Conservation (phyloP, 2,797 vertebrate genomes). For the Eulemur rubriventer region DNA sequence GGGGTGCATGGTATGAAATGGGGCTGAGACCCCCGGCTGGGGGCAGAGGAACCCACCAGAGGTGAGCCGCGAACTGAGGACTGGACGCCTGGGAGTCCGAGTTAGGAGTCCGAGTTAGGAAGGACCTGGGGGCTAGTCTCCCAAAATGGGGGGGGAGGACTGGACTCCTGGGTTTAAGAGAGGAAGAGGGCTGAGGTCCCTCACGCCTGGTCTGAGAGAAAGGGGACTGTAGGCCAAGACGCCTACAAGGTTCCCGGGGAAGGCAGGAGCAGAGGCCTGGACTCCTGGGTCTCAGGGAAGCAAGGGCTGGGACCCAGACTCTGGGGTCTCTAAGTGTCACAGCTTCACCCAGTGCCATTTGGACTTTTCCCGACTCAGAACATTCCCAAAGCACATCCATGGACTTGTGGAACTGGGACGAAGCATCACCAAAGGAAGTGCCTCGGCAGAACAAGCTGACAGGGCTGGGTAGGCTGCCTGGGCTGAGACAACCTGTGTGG, state of each 20-base stretch:
- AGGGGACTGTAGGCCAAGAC: background rate
- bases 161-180: background rate
- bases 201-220: slow-evolving; percentile 85
- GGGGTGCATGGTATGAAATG: slow-evolving; percentile 80
- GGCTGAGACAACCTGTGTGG: background rate
- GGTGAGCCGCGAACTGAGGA: slow-evolving; percentile 63
- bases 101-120: background rate
- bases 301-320: background rate
- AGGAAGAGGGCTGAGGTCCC: slow-evolving; percentile 88
- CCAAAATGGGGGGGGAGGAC: slow-evolving; percentile 87
- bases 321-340: background rate
- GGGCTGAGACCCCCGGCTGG: slow-evolving; percentile 77
- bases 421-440: slow-evolving; percentile 66
- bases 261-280: background rate
- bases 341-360: background rate
- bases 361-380: background rate
- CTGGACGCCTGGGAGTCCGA: background rate
- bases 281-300: background rate
- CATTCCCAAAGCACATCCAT: slow-evolving; percentile 31
- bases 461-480: slow-evolving; percentile 55
- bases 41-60: slow-evolving; percentile 59
- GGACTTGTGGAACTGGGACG: slow-evolving; percentile 73
- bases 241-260: background rate
- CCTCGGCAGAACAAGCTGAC: slow-evolving; percentile 54
- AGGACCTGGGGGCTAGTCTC: background rate